Conservation (phyloP, 2,113 vertebrate species). For the Cynopterus brachyotis region DNA sequence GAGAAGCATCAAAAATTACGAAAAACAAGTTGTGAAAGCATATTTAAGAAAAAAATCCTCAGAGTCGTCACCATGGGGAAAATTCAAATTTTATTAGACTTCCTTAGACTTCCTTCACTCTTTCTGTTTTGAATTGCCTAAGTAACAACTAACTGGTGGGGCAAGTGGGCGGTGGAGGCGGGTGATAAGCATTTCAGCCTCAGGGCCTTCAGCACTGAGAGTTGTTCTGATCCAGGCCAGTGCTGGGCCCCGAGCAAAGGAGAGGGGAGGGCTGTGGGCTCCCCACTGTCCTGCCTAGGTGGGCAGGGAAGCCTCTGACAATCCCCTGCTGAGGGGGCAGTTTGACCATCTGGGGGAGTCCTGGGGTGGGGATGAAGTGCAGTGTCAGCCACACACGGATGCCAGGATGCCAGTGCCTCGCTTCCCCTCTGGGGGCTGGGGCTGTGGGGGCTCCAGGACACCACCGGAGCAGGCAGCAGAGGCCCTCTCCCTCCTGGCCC, state of each 20-base stretch:
- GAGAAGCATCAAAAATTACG: neutral
- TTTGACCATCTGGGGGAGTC: neutral
- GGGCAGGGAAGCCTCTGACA: neutral
- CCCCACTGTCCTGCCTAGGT: fast-evolving
- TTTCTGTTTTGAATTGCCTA: neutral
- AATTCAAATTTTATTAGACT: neutral
- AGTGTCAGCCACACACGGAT: fast-evolving
- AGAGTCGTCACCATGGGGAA: neutral
- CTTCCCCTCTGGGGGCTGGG: neutral
- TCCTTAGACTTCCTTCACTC: neutral
- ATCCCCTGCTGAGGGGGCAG: too few species aligned
- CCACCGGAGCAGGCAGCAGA: neutral
- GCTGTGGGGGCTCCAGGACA: neutral
- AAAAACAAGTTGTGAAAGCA: slow-evolving; percentile 3
- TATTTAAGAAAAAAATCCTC: neutral
- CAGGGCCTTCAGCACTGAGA: neutral
- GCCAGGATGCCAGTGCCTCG: too few species aligned
- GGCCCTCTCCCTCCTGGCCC: neutral
- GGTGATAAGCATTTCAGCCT: neutral
- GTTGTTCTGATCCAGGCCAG: neutral
- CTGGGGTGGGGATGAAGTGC: neutral
- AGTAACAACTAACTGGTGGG: neutral
- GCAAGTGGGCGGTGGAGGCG: neutral
- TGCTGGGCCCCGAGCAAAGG: neutral
- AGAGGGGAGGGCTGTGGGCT: neutral